Conservation (phyloP, 2,888 invertebrate genomes). For the Aphrophora alni region DNA sequence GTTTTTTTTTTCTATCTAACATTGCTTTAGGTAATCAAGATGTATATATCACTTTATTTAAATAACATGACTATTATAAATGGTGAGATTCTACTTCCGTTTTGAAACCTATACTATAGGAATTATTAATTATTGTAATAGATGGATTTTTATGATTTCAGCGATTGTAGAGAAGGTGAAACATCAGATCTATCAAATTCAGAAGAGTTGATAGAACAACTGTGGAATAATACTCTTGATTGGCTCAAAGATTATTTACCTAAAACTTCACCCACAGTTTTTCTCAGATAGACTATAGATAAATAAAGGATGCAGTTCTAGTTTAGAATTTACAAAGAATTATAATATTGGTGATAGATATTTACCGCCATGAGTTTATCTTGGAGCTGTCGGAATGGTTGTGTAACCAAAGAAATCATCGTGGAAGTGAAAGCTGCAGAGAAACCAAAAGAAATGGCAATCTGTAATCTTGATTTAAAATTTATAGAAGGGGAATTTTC, state of each 20-base stretch:
- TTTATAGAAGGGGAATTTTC: conserved; percentile 16
- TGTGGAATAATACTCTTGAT: conserved; percentile 20
- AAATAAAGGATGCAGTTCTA: background rate
- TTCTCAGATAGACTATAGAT: background rate
- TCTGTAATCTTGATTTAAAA: conserved; percentile 25
- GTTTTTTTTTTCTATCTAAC: no score
- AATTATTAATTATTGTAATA: no score
- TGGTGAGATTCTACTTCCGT: no score
- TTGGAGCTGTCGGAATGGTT: background rate
- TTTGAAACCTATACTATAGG: no score
- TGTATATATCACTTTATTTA: no score
- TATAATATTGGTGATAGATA: background rate
- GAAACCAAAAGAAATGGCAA: conserved; percentile 17
- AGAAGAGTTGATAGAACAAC: conserved; percentile 15
- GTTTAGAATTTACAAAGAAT: background rate
- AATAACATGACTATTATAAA: no score
- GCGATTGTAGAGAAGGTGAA: conserved; percentile 63
- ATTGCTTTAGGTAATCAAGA: no score
- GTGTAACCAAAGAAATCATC: background rate
- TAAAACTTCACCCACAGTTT: background rate
- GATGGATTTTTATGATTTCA: conserved; percentile 54
- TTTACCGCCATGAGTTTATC: background rate
- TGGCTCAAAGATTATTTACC: conserved; percentile 2
- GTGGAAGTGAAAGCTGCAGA: background rate
- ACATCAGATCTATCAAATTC: conserved; percentile 54